Base-by-base conservation (phyloP, 1,140 invertebrate genomes). In the Drosophila nigrodunni region DNA sequence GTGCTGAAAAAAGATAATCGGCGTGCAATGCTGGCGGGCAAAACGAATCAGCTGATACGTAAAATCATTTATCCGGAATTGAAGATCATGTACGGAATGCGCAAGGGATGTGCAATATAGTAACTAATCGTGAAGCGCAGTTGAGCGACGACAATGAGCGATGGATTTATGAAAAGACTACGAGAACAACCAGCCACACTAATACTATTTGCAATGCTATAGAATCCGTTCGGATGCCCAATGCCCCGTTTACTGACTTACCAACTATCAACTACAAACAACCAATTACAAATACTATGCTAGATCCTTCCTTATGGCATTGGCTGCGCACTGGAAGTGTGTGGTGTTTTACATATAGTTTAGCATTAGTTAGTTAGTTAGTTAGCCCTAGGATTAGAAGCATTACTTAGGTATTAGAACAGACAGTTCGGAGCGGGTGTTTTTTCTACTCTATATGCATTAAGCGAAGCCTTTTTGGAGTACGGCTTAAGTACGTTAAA, bases 51-150 rank as follows among this genome's bases (percentile, higher is more conserved):
- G 18, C 94, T 97, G 66, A 97, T 98, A 46, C 95, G 95, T 64
- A 96, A 95, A 80, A 95, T 96, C 25, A 97, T 97, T 77, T 95
- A 96, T 82, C 96, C 96, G 1, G 97, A 98, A 93, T 94, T 97
- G 47, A 97, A 97, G 89, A 94, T 96, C 52, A 94, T 98, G 37
- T 98, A 96, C 83, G 97, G 97, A 43, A 94, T 94, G 50, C 94
- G 94, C 82, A 96, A 95, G 91, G 96, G 96, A 37, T 98, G 97
- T 93, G 95, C 95, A 75, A 95, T 98, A 93, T 97, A 96, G 94
- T 93, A 90, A 93, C 87, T 91, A 89, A 79, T 91, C 59, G 39
- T 87, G 80, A 75, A 76, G 75, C 81, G 61, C 73, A 89, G 88
- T 78, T 91, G 83, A 88, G 89, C 67, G 65, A 58, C 83, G 67